These are phyloP conservation scores for Halichondria panicea DNA, from an alignment of 37 sponge, comb jelly and placozoan species.

Conservation along the genomic window DNA sequence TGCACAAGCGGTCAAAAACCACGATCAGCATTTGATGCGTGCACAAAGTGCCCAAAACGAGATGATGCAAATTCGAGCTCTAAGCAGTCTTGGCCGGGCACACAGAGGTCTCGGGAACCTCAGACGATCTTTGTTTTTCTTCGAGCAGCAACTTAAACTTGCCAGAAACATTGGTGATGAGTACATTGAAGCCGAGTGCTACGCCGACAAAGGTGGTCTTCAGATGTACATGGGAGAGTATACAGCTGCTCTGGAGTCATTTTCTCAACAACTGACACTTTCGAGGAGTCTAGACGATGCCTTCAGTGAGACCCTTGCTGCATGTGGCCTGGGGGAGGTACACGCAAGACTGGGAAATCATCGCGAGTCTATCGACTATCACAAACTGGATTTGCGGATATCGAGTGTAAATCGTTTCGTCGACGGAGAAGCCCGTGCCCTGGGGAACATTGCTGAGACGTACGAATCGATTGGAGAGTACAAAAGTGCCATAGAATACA, in stretches of 20 bases:
- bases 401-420: conserved; percentile 41
- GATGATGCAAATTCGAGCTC: conserved; percentile 61
- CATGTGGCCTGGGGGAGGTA: conserved; percentile 85
- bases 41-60: conserved; percentile 43
- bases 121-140: conserved; percentile 55
- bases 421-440: conserved; percentile 73
- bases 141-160: conserved; percentile 72
- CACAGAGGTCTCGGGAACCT: conserved; percentile 78
- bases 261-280: conserved; percentile 65
- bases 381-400: conserved; percentile 68
- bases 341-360: conserved; percentile 72
- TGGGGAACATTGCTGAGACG: conserved; percentile 84
- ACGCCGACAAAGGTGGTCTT: conserved; percentile 84
- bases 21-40: conserved; percentile 69
- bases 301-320: conserved; percentile 73
- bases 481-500: conserved; percentile 61
- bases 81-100: conserved; percentile 79
- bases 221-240: conserved; percentile 78
- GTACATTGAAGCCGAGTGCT: conserved; percentile 79
- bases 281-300: conserved; percentile 61
- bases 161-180: conserved; percentile 60
- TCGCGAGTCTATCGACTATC: conserved; percentile 75
- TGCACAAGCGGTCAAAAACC: conserved; percentile 52
- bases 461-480: conserved; percentile 80
- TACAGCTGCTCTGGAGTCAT: conserved; percentile 61